These are phyloP conservation scores for Hydractinia symbiolongicarpus DNA, from an alignment of 30 jellyfish, hydroid and myxozoan species.

Conservation along the genomic window DNA sequence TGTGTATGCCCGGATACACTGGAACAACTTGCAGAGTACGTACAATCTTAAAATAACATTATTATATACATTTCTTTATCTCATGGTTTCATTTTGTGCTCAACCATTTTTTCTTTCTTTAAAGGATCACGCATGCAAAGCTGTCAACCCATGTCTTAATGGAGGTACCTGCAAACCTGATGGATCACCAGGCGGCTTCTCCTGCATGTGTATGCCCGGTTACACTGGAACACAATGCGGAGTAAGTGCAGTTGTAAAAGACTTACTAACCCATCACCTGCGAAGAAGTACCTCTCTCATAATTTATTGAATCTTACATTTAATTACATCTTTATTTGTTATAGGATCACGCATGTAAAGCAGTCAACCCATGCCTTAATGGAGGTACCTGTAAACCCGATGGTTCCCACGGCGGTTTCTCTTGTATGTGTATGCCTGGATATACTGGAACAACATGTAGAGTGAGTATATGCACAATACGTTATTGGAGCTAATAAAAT, in stretches of 20 bases:
- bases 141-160: constrained; percentile 14
- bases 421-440: constrained; percentile 17
- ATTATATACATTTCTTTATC: no score
- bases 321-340: neutral
- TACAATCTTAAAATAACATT: neutral
- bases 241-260: neutral
- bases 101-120: neutral
- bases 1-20: constrained; percentile 57
- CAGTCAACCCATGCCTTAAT: constrained; percentile 13
- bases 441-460: constrained; percentile 7
- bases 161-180: constrained; percentile 12
- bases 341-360: constrained; percentile 11
- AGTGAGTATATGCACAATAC: constrained; percentile 7
- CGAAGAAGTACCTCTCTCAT: no score
- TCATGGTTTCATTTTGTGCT: no score
- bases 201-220: constrained; percentile 72
- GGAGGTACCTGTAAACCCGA: constrained; percentile 19
- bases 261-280: no score
- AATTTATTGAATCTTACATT: no score
- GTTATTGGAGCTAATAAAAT: no score
- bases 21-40: constrained; percentile 57
- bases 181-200: constrained; percentile 6
- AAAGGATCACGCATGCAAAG: constrained; percentile 9
- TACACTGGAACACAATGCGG: constrained; percentile 54
- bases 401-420: constrained; percentile 17